A percentile compares a stretch with the other conserved stretches of the same genome.
Conservation (phyloP, 2,888 invertebrate species). For the Caenorhabditis angaria region DNA sequence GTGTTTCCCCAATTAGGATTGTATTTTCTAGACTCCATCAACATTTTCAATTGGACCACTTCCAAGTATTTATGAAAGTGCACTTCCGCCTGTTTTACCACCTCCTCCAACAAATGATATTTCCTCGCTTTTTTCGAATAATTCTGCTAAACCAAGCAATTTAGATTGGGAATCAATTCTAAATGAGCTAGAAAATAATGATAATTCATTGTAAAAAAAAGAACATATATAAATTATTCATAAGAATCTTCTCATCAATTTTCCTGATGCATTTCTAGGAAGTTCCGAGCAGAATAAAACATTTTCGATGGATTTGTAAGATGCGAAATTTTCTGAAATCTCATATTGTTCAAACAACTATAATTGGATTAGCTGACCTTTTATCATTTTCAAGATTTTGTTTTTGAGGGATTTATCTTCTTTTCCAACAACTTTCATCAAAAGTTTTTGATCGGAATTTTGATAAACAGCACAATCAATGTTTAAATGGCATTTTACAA, state of each 20-base stretch:
- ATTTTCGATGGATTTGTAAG: constrained; percentile 50
- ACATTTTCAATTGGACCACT: constrained; percentile 38
- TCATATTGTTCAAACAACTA: neutral
- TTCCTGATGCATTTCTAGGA: constrained; percentile 53
- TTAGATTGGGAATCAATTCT: constrained; percentile 37
- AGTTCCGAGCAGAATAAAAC: constrained; percentile 39
- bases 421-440: constrained; percentile 40
- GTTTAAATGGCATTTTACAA: constrained; percentile 27
- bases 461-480: constrained; percentile 49
- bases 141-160: constrained; percentile 10
- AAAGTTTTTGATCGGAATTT: neutral
- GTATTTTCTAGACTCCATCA: constrained; percentile 12
- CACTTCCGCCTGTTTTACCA: constrained; percentile 33
- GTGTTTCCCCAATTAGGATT: neutral
- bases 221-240: neutral
- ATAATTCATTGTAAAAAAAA: constrained; percentile 29
- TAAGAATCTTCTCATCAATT: constrained; percentile 36
- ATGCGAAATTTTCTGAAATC: constrained; percentile 48
- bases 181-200: constrained; percentile 27
- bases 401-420: constrained; percentile 10
- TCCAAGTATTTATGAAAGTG: constrained; percentile 23
- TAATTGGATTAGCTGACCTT: constrained; percentile 28
- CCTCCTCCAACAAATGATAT: constrained; percentile 37
- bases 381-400: constrained; percentile 31
- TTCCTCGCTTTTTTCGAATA: constrained; percentile 20